Conservation (phyloP, 2,888 invertebrate genomes). For the Yponomeuta plumbellus region DNA sequence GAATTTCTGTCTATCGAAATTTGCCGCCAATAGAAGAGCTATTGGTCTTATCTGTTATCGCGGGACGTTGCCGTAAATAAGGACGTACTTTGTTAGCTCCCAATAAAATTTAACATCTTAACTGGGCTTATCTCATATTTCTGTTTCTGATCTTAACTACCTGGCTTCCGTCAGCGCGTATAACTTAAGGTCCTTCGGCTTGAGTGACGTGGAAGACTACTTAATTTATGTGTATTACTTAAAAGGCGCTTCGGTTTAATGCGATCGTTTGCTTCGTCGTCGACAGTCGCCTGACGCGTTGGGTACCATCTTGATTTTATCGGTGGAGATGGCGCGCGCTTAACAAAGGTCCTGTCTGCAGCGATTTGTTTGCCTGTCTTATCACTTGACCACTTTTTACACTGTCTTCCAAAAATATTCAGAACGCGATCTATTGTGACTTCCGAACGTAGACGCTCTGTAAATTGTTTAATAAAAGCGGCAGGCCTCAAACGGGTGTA, state of each 20-base stretch:
- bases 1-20: background rate
- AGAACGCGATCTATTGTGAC: background rate
- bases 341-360: slow-evolving; percentile 3
- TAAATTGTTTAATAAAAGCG: no score
- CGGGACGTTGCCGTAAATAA: slow-evolving; percentile 56
- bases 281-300: slow-evolving; percentile 62
- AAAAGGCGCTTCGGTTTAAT: slow-evolving; percentile 63
- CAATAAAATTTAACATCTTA: slow-evolving; percentile 72
- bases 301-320: slow-evolving; percentile 50
- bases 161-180: slow-evolving; percentile 69
- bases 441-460: no score
- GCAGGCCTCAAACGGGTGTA: no score
- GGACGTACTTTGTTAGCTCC: slow-evolving; percentile 62
- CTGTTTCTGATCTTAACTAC: slow-evolving; percentile 72
- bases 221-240: slow-evolving; percentile 71
- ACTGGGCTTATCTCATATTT: slow-evolving; percentile 69
- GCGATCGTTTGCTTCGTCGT: slow-evolving; percentile 57
- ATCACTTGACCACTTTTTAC: background rate
- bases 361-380: slow-evolving; percentile 3
- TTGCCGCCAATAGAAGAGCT: background rate
- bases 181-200: slow-evolving; percentile 52
- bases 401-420: background rate
- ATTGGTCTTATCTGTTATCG: slow-evolving; percentile 35
- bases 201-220: slow-evolving; percentile 69
- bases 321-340: background rate